A percentile compares a stretch with the other conserved stretches of the same genome.
Conservation (phyloP, 2,888 invertebrate genomes). For the Chymomyza caudatula region DNA sequence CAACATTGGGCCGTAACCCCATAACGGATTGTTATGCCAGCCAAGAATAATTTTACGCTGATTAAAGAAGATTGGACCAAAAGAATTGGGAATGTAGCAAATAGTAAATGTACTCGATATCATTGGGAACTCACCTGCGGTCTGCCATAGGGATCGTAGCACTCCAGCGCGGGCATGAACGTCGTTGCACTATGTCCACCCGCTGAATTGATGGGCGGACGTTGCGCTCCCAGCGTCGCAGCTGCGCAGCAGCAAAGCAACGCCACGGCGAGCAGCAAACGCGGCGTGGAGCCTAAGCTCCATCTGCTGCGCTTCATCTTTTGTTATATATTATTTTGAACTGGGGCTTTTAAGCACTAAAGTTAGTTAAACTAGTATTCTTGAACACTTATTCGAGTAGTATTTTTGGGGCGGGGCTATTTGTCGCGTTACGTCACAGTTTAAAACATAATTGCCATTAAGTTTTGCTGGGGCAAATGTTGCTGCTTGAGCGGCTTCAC, state of each 20-base stretch:
- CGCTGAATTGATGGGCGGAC: conserved; percentile 56
- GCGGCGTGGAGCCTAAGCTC: conserved; percentile 65
- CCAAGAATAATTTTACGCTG: no score
- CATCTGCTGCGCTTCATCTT: conserved; percentile 74
- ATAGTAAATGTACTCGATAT: background rate
- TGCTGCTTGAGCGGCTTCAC: conserved; percentile 52
- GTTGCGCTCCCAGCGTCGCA: conserved; percentile 40
- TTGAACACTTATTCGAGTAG: conserved; percentile 22
- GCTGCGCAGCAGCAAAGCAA: conserved; percentile 47
- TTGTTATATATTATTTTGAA: background rate
- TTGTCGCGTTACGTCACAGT: conserved; percentile 24
- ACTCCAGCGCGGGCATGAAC: conserved; percentile 77
- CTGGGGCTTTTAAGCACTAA: conserved; percentile 20
- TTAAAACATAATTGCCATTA: conserved; percentile 53
- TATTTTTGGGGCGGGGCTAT: conserved; percentile 16
- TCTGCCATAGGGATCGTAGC: conserved; percentile 80
- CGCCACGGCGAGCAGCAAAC: conserved; percentile 39
- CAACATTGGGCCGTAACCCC: no score
- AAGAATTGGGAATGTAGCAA: no score
- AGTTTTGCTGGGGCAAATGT: conserved; percentile 23
- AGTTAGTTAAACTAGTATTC: conserved; percentile 16
- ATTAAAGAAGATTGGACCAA: no score
- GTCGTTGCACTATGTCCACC: conserved; percentile 69
- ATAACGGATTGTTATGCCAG: no score
- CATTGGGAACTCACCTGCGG: conserved; percentile 79